Evolutionary conservation across 2,888 invertebrate species (phyloP), one percentile per base, ranked within the genome.

Genomic region (Cynaeus angustus): DNA sequence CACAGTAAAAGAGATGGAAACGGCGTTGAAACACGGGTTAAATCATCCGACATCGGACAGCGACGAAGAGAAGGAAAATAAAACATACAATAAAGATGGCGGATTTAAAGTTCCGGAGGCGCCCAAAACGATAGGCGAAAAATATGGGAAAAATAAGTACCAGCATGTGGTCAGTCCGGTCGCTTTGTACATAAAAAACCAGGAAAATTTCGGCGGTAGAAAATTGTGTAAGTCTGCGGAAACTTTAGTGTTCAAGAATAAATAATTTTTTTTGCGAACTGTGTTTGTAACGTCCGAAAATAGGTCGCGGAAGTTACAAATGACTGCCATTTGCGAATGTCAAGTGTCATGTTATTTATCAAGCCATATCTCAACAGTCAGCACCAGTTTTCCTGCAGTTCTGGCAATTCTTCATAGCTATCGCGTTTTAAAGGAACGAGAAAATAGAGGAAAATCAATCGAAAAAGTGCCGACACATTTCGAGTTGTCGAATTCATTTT

Each of bases 1-100:
- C 50, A 73, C 73, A 8, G 12, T 71, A 12, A 67, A 69, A 56
- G 73, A 73, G 59, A 73, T 71, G 62, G 71, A 73, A 21, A 64
- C 41, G 64, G 68, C 70, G 21, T 28, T 71, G 28, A 66, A 52
- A 46, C 3, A 72, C 43, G 72, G 68, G 6, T 26, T 69, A 5
- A 61, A 72, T 56, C 66, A 68, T 37, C 50, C 14, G 3, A 66
- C 62, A 50, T 30, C 41, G 10, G 61, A 33, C 33, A 33, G 41
- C 1, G 52, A 67, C 9, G 14, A 30, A 16, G 2, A 8, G 5
- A 14, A 38, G 16, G 16, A 38, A 14, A 9, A 46, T 10, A 50
- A 37, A n/a, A n/a, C 30, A 7, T 1, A 12, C 13, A 10, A 10
- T 8, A 55, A 6, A 12, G 16, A 28, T 8, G 26, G 41, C n/a